Evolutionary conservation across 2,888 invertebrate genomes (phyloP), one percentile per base, ranked within the genome.

Genomic region (Mesorhabditis sp.): DNA sequence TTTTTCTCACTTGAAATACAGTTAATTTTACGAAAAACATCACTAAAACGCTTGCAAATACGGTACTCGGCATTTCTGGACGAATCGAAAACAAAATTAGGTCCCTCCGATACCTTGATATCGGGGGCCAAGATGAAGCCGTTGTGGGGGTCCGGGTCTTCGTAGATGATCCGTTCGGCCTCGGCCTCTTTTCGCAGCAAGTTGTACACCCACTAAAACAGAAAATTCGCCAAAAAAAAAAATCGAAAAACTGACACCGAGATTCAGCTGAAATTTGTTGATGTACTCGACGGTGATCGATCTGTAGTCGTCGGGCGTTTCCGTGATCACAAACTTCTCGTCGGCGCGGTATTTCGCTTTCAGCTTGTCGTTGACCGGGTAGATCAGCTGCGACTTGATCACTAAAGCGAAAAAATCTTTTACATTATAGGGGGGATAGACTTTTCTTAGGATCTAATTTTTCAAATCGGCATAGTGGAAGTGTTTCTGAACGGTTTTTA

Each of bases 101-200:
- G 50, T 13, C n/a, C 7, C 41, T n/a, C 87, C 7, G 2, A 50
- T 13, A 50, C 58, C 58, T 98, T 99, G 70, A 96, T 88, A 87
- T 99, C 98, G 0, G 94, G 95, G 0, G 95, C 84, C 13, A 99
- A 87, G 13, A 97, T 88, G 86, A 96, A 97, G 0, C 96, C 95
- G 74, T 87, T 90, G 64, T 90, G 89, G 2, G 91, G 90, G 85
- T 93, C 91, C 4, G 89, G 81, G 86, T 94, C 92, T 86, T 93
- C 92, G 86, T 90, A 92, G 5, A 95, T 89, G 66, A 98, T 91
- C 75, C 93, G 90, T 43, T 97, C 95, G 3, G 89, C 88, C 88
- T 98, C 98, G 65, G 91, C 91, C 86, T 92, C 93, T 83, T 94
- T 93, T 70, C 94, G 92, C 68, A 98, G 87, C 74, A 98, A 94